A percentile compares a stretch with the other conserved stretches of the same genome.
Evolutionary conservation across 2,797 vertebrate genomes (phyloP).

Genomic region (Oreochromis grahami): DNA sequence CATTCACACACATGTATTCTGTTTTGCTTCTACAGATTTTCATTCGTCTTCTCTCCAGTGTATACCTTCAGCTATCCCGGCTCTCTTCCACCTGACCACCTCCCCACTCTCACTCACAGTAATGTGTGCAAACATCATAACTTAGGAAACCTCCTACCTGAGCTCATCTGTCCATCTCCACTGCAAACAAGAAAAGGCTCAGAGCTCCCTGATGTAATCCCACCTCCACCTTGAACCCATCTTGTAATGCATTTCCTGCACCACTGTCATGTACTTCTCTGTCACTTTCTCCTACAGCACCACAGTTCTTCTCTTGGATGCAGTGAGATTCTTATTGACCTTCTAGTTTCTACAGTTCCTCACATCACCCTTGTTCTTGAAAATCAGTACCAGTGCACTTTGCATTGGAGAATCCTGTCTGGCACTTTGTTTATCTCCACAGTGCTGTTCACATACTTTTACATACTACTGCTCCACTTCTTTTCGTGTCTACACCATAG

Average conservation of each 20-base stretch:
- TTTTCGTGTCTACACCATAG: fast-evolving
- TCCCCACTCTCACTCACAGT: background rate
- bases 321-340: background rate
- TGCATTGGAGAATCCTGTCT: background rate
- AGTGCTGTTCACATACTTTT: background rate
- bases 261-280: background rate
- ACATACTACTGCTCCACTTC: background rate
- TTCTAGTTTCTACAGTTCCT: background rate
- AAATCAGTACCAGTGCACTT: background rate
- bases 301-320: background rate
- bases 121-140: background rate
- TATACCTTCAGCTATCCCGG: background rate
- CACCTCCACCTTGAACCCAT: background rate
- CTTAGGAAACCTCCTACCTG: fast-evolving
- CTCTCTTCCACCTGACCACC: background rate
- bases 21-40: fast-evolving
- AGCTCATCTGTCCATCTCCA: fast-evolving
- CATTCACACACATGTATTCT: background rate
- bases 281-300: background rate
- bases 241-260: background rate
- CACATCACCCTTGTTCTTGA: background rate
- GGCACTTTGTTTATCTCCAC: background rate
- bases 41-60: background rate
- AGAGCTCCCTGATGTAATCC: background rate
- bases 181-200: background rate